phyloP scores from a whole-genome alignment of 2,113 vertebrate species.

The Platichthys flesus region DNA sequence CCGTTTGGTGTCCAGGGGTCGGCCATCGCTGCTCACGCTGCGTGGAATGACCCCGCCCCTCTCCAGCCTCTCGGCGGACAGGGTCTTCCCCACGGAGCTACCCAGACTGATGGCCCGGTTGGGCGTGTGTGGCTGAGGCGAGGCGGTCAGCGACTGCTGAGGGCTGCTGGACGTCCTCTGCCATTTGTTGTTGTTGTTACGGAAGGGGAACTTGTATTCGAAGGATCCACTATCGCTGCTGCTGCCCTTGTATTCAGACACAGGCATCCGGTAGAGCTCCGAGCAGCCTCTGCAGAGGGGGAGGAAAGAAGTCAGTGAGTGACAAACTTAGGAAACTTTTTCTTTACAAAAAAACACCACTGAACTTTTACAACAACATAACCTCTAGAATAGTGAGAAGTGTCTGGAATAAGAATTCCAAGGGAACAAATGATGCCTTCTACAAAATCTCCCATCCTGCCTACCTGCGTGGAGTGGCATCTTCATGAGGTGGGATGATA shows the following conservation, averaged over 20 bases:
- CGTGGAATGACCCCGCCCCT: conserved; percentile 91
- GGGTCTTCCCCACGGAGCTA: conserved; percentile 89
- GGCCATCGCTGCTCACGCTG: conserved; percentile 96
- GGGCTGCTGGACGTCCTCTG: conserved; percentile 91
- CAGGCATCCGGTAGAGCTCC: conserved; percentile 92
- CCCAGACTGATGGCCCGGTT: conserved; percentile 85
- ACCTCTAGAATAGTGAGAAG: no score
- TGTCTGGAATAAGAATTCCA: no score
- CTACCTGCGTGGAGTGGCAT: conserved; percentile 96
- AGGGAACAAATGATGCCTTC: not conserved
- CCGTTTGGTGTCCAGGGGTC: conserved; percentile 93
- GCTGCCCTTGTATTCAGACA: conserved; percentile 93
- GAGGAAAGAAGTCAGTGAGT: not conserved
- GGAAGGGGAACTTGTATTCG: conserved; percentile 98
- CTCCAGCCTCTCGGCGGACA: conserved; percentile 87
- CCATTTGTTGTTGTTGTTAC: conserved; percentile 98
- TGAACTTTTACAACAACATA: not conserved
- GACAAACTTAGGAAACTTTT: not conserved
- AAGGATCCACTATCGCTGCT: conserved; percentile 89
- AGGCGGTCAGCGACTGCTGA: conserved; percentile 89
- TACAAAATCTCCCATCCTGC: not conserved
- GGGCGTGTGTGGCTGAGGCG: conserved; percentile 85
- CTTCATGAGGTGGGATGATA: conserved; percentile 95
- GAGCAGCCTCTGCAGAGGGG: conserved; percentile 88
- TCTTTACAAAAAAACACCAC: not conserved